Base-by-base conservation (phyloP, 1,140 invertebrate species). In the Forficula auricularia region DNA sequence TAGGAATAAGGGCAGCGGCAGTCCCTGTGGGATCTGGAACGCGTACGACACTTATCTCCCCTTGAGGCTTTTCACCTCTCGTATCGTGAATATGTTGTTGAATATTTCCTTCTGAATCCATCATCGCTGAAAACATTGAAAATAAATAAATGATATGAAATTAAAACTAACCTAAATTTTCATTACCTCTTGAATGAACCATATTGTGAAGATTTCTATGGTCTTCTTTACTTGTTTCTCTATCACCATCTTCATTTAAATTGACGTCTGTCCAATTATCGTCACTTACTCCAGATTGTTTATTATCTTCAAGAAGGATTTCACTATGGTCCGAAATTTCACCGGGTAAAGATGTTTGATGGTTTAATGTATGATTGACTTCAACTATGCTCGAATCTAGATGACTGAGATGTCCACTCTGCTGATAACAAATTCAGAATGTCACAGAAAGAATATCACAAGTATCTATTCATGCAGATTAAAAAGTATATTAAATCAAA, bases 261-360 rank as follows among this genome's bases (percentile, higher is more conserved):
- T 88, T 90, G 22, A 90, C 85, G 54, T 89, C 85, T 12, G 84
- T 88, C 84, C 84, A 90, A 44, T 81, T 84, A 52, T 87, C 83
- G 53, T 89, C 84, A 32, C 50, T 52, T 19, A 52, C 53, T 55
- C 67, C 73, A 18, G 63, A 65, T 30, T 70, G 75, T 48, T 80
- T 79, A 51, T 79, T 79, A 52, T 76, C 73, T 43, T 75, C 73
- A 38, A 71, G 56, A 30, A 71, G 64, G 3, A 74, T 70, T 50
- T 75, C 73, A 52, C 67, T 10, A 27, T 27, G 22, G 22, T 27
- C 22, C 22, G 22, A 27, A 6, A 27, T 27, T 27, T 27, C 22
- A 10, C 22, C 22, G 10, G 22, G 4, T 27, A 27, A 27, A 10
- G 4, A 6, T 27, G 22, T 27, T 27, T 27, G 22, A 27, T 27